These are phyloP conservation scores for Rhea americana DNA, from an alignment of 2,113 vertebrate genomes.

Conservation along the genomic window DNA sequence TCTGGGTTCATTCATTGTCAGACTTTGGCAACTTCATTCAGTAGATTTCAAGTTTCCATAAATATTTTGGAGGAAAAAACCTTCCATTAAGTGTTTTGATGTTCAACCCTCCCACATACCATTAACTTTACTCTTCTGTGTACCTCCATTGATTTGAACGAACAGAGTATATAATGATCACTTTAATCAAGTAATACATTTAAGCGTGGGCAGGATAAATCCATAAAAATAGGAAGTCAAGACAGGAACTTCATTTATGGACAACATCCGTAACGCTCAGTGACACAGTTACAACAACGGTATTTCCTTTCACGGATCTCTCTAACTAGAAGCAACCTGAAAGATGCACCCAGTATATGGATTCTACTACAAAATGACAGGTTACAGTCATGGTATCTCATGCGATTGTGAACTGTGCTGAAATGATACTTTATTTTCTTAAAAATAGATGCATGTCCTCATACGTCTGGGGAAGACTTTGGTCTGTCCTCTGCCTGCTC, in stretches of 20 bases:
- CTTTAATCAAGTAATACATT: neutral
- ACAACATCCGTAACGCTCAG: neutral
- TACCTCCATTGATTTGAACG: neutral
- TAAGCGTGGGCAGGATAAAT: neutral
- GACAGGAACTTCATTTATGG: neutral
- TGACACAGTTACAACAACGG: neutral
- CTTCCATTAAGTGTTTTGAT: neutral
- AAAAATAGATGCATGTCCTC: neutral
- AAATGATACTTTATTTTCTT: neutral
- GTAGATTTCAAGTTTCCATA: neutral
- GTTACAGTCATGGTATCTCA: neutral
- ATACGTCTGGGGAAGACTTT: neutral
- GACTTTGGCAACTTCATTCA: neutral
- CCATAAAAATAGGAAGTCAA: neutral
- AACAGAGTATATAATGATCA: neutral
- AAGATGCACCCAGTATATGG: neutral
- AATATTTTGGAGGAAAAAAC: neutral
- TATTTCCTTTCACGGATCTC: neutral
- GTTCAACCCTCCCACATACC: neutral
- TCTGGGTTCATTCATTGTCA: neutral
- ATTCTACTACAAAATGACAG: neutral
- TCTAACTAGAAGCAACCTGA: neutral
- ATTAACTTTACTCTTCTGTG: neutral
- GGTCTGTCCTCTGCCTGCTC: neutral
- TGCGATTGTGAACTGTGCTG: neutral